phyloP scores from a whole-genome alignment of 2,888 invertebrate species.

The Drosophila putrida region DNA sequence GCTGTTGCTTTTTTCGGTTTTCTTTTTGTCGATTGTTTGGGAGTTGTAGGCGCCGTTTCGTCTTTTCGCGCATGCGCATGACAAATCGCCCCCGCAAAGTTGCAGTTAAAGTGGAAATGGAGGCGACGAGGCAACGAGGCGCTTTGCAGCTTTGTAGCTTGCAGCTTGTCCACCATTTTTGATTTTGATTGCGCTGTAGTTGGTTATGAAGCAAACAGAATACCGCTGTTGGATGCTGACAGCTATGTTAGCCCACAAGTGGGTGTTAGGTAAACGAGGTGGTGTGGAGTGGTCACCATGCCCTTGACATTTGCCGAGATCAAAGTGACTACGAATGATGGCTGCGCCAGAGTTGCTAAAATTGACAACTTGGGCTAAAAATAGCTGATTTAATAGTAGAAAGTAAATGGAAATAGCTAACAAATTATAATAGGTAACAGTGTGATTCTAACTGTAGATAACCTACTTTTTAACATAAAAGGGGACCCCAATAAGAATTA shows the following conservation, averaged over 20 bases:
- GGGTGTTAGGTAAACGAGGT: neutral
- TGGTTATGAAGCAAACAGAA: slow-evolving; percentile 82
- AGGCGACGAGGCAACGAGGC: slow-evolving; percentile 12
- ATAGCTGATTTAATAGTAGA: no score
- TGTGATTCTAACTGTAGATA: no score
- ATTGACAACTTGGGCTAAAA: no score
- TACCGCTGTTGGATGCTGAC: slow-evolving; percentile 59
- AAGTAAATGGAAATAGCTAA: no score
- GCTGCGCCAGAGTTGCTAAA: slow-evolving; percentile 16
- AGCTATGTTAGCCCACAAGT: neutral
- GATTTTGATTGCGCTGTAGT: slow-evolving; percentile 70
- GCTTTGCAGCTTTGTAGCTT: slow-evolving; percentile 79
- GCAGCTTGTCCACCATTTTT: slow-evolving; percentile 73
- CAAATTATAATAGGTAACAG: no score
- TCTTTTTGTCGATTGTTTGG: slow-evolving; percentile 5
- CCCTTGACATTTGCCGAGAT: slow-evolving; percentile 61
- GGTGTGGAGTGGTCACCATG: slow-evolving; percentile 10
- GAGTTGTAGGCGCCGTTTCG: slow-evolving; percentile 56
- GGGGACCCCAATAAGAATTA: no score
- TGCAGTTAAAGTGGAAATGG: slow-evolving; percentile 8
- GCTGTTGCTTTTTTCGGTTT: slow-evolving; percentile 22
- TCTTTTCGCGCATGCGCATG: slow-evolving; percentile 62
- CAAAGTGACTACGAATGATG: slow-evolving; percentile 19
- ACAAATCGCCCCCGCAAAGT: slow-evolving; percentile 27
- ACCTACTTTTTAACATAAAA: no score